Percentiles rank a stretch among this genome's conserved stretches.
Conservation (phyloP, 2,888 invertebrate genomes). For the Macaria liturata region DNA sequence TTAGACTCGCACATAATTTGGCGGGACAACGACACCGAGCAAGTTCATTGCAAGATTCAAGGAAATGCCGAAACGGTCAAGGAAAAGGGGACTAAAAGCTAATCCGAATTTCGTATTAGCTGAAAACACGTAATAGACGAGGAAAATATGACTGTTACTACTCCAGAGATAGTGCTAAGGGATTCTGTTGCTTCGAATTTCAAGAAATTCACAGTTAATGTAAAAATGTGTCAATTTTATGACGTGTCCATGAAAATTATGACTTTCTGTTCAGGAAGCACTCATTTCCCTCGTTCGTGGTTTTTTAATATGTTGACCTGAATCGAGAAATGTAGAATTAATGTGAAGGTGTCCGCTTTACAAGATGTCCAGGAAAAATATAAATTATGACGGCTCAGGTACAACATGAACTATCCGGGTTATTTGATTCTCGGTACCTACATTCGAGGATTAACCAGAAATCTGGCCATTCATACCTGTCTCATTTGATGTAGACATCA, state of each 20-base stretch:
- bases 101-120: constrained; percentile 5
- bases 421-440: constrained; percentile 16
- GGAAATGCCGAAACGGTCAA: constrained; percentile 26
- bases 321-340: too few species aligned
- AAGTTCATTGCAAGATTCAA: constrained; percentile 30
- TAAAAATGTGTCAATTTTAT: constrained; percentile 3
- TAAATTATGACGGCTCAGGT: constrained; percentile 6
- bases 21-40: constrained; percentile 22
- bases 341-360: not conserved
- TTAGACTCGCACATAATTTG: constrained; percentile 35
- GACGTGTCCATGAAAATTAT: constrained; percentile 4
- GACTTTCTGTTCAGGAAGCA: constrained; percentile 5
- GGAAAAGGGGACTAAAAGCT: constrained; percentile 16
- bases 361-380: constrained; percentile 13
- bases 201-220: not conserved
- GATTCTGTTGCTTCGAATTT: not conserved
- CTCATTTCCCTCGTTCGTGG: too few species aligned
- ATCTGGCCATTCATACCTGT: constrained; percentile 14
- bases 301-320: too few species aligned
- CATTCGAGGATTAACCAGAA: constrained; percentile 19
- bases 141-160: constrained; percentile 7
- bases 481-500: constrained; percentile 23
- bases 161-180: not conserved
- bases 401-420: constrained; percentile 14
- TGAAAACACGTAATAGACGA: constrained; percentile 16